These are phyloP conservation scores for Microdon myrmicae DNA, from an alignment of 2,888 invertebrate species.

Conservation along the genomic window DNA sequence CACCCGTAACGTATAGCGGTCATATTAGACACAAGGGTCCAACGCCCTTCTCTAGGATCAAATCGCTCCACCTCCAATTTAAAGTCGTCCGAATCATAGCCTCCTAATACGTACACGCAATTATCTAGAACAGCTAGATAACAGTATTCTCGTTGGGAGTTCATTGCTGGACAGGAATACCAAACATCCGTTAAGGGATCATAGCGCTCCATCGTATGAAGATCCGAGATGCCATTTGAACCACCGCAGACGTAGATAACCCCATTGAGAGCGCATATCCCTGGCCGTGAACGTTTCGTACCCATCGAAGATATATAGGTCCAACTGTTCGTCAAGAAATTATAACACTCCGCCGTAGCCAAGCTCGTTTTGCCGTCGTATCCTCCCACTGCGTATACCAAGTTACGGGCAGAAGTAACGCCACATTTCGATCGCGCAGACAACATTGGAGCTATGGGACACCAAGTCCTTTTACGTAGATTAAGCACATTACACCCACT, in stretches of 20 bases:
- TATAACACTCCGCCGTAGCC: constrained; percentile 74
- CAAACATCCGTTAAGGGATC: constrained; percentile 76
- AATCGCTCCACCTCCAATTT: constrained; percentile 75
- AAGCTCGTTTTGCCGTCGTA: constrained; percentile 75
- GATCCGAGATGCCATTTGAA: constrained; percentile 76
- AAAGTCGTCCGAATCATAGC: constrained; percentile 77
- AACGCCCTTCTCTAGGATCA: constrained; percentile 74
- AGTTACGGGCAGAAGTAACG: constrained; percentile 72
- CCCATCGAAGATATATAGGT: constrained; percentile 78
- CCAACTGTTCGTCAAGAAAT: too few species aligned
- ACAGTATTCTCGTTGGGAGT: constrained; percentile 73
- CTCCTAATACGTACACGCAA: constrained; percentile 75
- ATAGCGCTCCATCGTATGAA: constrained; percentile 75
- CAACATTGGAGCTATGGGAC: constrained; percentile 73
- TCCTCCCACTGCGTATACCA: constrained; percentile 76
- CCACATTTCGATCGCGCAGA: constrained; percentile 74
- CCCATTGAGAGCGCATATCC: constrained; percentile 72
- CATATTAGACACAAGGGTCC: constrained; percentile 75
- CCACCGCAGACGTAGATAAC: constrained; percentile 74
- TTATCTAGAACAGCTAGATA: too few species aligned
- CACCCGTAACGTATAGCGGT: constrained; percentile 73
- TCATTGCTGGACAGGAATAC: constrained; percentile 77
- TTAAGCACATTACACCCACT: constrained; percentile 78
- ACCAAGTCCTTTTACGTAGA: constrained; percentile 73
- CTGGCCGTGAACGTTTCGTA: constrained; percentile 70